Conservation (phyloP, 2,888 invertebrate species). For the Drosophila austrosaltans region DNA sequence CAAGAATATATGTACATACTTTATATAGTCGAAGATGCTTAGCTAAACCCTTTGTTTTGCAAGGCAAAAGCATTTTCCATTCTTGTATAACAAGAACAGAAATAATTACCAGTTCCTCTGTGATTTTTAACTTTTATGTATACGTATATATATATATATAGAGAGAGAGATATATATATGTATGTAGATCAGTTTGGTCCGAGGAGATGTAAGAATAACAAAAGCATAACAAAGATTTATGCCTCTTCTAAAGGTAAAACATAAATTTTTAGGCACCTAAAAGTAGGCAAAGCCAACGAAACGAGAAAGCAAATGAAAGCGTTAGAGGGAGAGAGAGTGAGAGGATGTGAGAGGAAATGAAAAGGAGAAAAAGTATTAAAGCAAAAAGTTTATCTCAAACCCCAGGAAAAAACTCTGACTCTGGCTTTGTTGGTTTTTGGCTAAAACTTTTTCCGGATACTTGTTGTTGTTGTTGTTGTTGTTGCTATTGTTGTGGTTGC, state of each 20-base stretch:
- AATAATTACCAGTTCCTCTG: conserved; percentile 43
- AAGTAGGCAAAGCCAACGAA: conserved; percentile 44
- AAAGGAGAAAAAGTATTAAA: conserved; percentile 63
- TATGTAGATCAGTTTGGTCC: conserved; percentile 17
- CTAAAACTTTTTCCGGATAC: conserved; percentile 60
- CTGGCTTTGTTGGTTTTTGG: conserved; percentile 27
- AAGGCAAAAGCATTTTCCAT: too few species aligned
- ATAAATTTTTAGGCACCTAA: conserved; percentile 65
- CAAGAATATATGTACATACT: too few species aligned
- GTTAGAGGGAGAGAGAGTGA: neutral
- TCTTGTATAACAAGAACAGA: conserved; percentile 19
- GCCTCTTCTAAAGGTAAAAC: conserved; percentile 57
- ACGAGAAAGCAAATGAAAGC: conserved; percentile 25
- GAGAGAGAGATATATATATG: neutral
- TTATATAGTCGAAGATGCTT: too few species aligned
- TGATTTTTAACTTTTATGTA: conserved; percentile 43
- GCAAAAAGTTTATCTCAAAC: conserved; percentile 62
- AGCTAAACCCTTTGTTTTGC: too few species aligned
- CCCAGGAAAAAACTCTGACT: conserved; percentile 38
- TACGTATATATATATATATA: too few species aligned
- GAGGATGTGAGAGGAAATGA: conserved; percentile 5
- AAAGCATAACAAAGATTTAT: conserved; percentile 72
- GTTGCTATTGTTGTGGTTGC: conserved; percentile 60
- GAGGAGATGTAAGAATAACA: neutral
- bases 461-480: conserved; percentile 29